A percentile compares a stretch with the other conserved stretches of the same genome.
Conservation (phyloP, 2,888 invertebrate genomes). For the Theodoxus fluviatilis region DNA sequence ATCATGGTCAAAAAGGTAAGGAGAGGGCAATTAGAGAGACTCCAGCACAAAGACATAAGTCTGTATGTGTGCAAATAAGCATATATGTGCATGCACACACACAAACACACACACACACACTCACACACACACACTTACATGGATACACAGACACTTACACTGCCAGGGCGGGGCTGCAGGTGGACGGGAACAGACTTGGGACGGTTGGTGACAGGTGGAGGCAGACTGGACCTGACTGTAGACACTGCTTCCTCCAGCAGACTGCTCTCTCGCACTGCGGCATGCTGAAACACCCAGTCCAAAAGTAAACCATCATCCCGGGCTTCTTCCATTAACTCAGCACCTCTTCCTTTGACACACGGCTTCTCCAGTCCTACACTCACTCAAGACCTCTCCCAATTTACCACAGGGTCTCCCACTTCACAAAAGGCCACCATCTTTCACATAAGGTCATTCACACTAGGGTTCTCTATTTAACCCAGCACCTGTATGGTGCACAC, state of each 20-base stretch:
- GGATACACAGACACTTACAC: background rate
- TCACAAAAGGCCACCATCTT: too few species aligned
- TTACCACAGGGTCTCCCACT: too few species aligned
- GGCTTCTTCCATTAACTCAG: background rate
- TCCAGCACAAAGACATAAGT: background rate
- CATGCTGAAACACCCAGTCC: slow-evolving; percentile 36
- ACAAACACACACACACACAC: background rate
- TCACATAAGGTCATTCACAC: too few species aligned
- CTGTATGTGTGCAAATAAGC: background rate
- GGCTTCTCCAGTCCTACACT: slow-evolving; percentile 32
- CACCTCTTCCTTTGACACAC: background rate
- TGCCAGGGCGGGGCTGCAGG: slow-evolving; percentile 29
- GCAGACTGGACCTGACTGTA: slow-evolving; percentile 44
- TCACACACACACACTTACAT: background rate
- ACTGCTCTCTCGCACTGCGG: slow-evolving; percentile 42
- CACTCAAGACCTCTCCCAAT: too few species aligned
- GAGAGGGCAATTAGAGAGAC: too few species aligned
- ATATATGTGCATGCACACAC: background rate
- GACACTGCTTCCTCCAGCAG: slow-evolving; percentile 42
- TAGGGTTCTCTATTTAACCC: too few species aligned
- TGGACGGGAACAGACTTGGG: slow-evolving; percentile 63
- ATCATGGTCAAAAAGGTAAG: too few species aligned
- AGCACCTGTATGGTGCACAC: too few species aligned
- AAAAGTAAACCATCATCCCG: too few species aligned
- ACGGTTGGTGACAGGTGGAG: slow-evolving; percentile 37